A percentile compares a stretch with the other conserved stretches of the same genome.
Conservation (phyloP, 2,888 invertebrate species). For the Cactoblastis cactorum region DNA sequence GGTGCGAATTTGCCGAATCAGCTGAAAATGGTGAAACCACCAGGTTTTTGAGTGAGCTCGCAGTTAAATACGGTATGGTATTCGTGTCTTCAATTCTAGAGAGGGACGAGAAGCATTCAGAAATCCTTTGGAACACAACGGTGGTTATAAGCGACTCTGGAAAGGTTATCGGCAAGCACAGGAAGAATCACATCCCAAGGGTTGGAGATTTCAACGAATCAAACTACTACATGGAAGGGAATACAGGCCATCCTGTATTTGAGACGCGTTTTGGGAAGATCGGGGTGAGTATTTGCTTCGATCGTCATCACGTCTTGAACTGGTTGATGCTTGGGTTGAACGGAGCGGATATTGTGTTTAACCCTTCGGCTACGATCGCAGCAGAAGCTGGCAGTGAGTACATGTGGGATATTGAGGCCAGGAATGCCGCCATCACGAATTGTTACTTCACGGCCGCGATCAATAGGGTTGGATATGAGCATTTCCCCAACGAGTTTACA, state of each 20-base stretch:
- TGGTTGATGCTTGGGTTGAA: slow-evolving; percentile 99
- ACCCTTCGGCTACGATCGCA: slow-evolving; percentile 96
- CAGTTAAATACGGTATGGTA: slow-evolving; percentile 93
- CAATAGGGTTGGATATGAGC: slow-evolving; percentile 96
- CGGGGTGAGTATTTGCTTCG: slow-evolving; percentile 98
- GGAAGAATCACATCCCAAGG: slow-evolving; percentile 99
- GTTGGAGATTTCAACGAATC: slow-evolving; percentile 99
- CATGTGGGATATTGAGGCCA: slow-evolving; percentile 96
- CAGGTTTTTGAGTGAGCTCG: slow-evolving; percentile 87
- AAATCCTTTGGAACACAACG: slow-evolving; percentile 97
- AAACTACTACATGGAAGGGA: slow-evolving; percentile 97
- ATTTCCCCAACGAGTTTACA: slow-evolving; percentile 81
- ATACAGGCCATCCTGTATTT: slow-evolving; percentile 97
- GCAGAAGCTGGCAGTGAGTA: slow-evolving; percentile 88
- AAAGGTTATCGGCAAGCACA: slow-evolving; percentile 93
- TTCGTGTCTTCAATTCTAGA: slow-evolving; percentile 97
- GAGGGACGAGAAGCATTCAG: slow-evolving; percentile 91
- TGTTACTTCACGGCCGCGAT: slow-evolving; percentile 96
- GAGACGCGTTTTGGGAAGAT: slow-evolving; percentile 92
- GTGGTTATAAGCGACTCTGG: slow-evolving; percentile 96
- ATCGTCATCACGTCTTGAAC: slow-evolving; percentile 97
- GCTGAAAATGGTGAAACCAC: slow-evolving; percentile 94
- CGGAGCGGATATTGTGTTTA: slow-evolving; percentile 99
- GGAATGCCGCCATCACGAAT: slow-evolving; percentile 98
- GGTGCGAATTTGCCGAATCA: slow-evolving; percentile 98